Percentiles rank a stretch among this genome's conserved stretches.
Conservation (phyloP, 2,888 invertebrate species). For the Leistus spinibarbis region DNA sequence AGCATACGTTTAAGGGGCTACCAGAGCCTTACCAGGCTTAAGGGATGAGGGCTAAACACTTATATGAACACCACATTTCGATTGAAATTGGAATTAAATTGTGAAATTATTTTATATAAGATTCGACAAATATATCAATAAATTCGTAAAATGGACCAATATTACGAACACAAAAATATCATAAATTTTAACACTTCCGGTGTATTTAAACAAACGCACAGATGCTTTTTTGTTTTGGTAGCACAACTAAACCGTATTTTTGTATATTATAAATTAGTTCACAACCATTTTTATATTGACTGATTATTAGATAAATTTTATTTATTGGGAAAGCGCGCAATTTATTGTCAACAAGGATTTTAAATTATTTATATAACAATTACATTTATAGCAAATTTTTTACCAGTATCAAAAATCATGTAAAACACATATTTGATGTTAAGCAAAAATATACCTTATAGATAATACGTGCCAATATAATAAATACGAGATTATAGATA, state of each 20-base stretch:
- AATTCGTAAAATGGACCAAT: not conserved
- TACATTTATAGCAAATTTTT: no score
- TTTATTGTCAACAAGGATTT: no score
- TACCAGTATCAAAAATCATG: not conserved
- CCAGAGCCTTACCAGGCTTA: no score
- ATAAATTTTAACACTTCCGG: not conserved
- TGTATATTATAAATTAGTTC: no score
- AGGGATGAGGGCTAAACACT: not conserved
- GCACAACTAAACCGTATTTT: no score
- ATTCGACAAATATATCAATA: not conserved
- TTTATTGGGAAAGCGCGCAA: no score
- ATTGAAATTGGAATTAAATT: not conserved
- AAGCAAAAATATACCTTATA: not conserved
- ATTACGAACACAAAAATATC: not conserved
- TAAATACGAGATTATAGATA: not conserved
- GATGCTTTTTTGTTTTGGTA: not conserved
- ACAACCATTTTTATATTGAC: no score
- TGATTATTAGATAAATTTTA: no score
- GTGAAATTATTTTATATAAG: not conserved
- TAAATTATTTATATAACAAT: no score
- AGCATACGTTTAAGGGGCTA: no score
- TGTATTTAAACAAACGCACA: not conserved
- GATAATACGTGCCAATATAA: conserved; percentile 7
- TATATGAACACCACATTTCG: not conserved
- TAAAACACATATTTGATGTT: not conserved